Evolutionary conservation across 1,140 invertebrate genomes (phyloP), one percentile per base, ranked within the genome.

Genomic region (Diuraphis noxia): DNA sequence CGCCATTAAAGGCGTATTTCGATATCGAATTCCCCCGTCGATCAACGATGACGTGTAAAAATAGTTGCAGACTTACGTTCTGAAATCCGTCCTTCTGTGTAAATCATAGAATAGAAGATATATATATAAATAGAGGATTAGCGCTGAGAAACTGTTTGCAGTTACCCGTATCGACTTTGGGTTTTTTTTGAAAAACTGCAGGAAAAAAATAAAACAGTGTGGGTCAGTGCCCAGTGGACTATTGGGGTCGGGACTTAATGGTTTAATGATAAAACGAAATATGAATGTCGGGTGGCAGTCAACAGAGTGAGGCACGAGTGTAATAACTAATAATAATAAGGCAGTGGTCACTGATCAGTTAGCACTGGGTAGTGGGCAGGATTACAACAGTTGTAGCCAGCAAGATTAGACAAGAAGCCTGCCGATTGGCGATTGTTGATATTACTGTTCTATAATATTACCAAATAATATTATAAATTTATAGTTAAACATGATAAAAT

Each of bases 11-110:
- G 85, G 85, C 85, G 85, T 86, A 72, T 86, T 86, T 49, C 25
- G 49, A 52, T 52, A 38, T 13, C 8, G n/a, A 86, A 36, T 86
- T 49, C 25, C 23, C n/a, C 40, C 13, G 40, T 8, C 40, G 25
- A 10, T 30, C 17, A 5, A 46, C 84, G 85, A 86, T 86, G 85
- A 86, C 85, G 85, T 86, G 85, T 86, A 52, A 86, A 86, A 86
- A 86, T 34, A 43, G 19, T 34, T 34, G 40, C 25, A 13, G 30
- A 82, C 81, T 82, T 41, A 82, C 81, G 81, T 6, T 38, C 8
- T 10, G 23, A 81, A 30, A 25, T 77, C 7, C 34, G 77, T 72
- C n/a, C 30, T 72, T n/a, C 30, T n/a, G 5, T 0, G 30, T n/a
- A n/a, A n/a, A n/a, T n/a, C n/a, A n/a, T n/a, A n/a, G n/a, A n/a